A percentile compares a stretch with the other conserved stretches of the same genome.
phyloP scores from a whole-genome alignment of 2,888 invertebrate genomes.

The Nymphalis c-album region DNA sequence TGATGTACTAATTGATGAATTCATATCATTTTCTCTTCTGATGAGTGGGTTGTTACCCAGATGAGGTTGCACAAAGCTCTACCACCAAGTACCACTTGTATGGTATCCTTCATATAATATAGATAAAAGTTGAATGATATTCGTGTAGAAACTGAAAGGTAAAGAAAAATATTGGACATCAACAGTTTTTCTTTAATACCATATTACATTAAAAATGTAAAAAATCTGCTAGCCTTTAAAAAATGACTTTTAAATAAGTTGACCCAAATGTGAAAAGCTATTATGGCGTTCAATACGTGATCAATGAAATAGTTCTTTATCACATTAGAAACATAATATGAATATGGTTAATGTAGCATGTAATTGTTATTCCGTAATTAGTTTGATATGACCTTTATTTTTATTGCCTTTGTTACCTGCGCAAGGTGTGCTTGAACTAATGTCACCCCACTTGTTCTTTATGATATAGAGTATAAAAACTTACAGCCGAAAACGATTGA shows the following conservation, averaged over 20 bases:
- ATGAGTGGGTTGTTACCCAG: too few relatives aligned
- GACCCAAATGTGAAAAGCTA: not conserved
- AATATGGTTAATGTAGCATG: slow-evolving; percentile 17
- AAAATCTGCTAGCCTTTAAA: not conserved
- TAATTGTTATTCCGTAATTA: slow-evolving; percentile 27
- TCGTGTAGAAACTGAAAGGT: too few relatives aligned
- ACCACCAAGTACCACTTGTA: too few relatives aligned
- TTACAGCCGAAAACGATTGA: slow-evolving; percentile 24
- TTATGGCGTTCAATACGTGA: slow-evolving; percentile 3
- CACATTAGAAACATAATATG: not conserved
- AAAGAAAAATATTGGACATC: too few relatives aligned
- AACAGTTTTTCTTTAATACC: too few relatives aligned
- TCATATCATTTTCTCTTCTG: too few relatives aligned
- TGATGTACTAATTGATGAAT: too few relatives aligned
- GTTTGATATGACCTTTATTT: slow-evolving; percentile 27
- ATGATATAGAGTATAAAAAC: slow-evolving; percentile 34
- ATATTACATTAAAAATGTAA: not conserved
- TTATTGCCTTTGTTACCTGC: slow-evolving; percentile 30
- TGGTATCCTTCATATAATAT: too few relatives aligned
- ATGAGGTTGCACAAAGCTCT: too few relatives aligned
- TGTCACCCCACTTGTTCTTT: slow-evolving; percentile 30
- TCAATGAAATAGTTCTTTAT: not conserved
- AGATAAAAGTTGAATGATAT: too few relatives aligned
- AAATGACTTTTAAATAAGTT: not conserved
- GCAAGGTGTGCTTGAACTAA: slow-evolving; percentile 22